Base-by-base conservation (phyloP, 1,140 invertebrate genomes). In the Eciton burchellii region DNA sequence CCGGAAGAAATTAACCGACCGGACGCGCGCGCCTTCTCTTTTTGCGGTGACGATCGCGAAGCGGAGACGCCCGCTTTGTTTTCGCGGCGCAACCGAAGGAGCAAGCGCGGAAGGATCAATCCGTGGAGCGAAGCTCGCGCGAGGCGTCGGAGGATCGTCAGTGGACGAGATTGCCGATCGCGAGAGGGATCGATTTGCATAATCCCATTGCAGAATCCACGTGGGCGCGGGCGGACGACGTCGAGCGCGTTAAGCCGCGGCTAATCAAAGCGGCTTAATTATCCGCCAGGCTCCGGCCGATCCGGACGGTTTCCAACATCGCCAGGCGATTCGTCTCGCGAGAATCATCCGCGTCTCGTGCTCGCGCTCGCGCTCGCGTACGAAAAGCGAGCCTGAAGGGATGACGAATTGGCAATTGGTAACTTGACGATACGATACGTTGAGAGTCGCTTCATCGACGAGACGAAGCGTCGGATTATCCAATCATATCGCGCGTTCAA, bases 1-100 rank as follows among this genome's bases (percentile, higher is more conserved):
- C 77, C 85, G 86, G 83, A 88, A 87, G 85, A 88, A 88, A 88
- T 88, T 88, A 88, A 88, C 82, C 71, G 86, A 83, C 84, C 85
- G 84, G 84, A 86, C 60, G 65, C 16, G 14, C 16, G 1, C 24
- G 3, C 57, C 68, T 76, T 84, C 72, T 77, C 19, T 83, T 77
- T 88, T 84, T 79, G 26, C 49, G 29, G 66, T 47, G 11, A 21
- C 21, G 43, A 11, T 47, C 14, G 26, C 21, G 43, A 11, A 45
- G 35, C 57, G 49, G 35, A 47, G 63, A 47, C 8, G n/a, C 63
- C 24, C 14, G n/a, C 70, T 76, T 35, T 82, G 70, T 73, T 81
- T 74, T 62, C 54, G 16, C 21, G 2, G n/a, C n/a, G n/a, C n/a
- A n/a, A n/a, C n/a, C n/a, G n/a, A n/a, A n/a, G n/a, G n/a, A n/a